These are phyloP conservation scores for Watsonalla cultraria DNA, from an alignment of 2,888 invertebrate genomes.

Conservation along the genomic window DNA sequence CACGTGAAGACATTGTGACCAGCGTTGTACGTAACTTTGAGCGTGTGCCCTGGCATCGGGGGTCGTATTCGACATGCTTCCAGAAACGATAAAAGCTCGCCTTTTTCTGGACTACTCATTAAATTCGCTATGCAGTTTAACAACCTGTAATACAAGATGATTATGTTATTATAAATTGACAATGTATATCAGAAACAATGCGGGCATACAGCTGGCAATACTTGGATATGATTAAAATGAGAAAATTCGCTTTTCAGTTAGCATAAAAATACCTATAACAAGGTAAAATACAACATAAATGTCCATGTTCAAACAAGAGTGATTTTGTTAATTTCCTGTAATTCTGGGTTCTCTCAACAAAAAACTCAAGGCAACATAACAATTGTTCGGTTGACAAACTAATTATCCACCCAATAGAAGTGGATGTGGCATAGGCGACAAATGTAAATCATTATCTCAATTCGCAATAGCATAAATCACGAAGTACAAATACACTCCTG, in stretches of 20 bases:
- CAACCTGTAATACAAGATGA: conserved; percentile 73
- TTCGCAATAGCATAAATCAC: neutral
- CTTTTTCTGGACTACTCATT: conserved; percentile 72
- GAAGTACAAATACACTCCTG: neutral
- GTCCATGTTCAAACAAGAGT: no score
- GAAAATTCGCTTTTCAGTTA: no score
- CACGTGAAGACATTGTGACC: conserved; percentile 70
- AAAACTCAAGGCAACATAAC: no score
- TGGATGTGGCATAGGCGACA: neutral
- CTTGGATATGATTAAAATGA: neutral
- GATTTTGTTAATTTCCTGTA: no score
- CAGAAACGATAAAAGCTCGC: conserved; percentile 55
- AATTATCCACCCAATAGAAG: no score
- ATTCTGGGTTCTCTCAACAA: no score
- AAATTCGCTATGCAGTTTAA: conserved; percentile 90
- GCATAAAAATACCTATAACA: no score
- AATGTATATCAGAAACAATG: no score
- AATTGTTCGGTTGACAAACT: no score
- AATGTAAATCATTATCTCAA: neutral
- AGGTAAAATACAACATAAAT: no score
- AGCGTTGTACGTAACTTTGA: conserved; percentile 58
- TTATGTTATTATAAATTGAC: neutral
- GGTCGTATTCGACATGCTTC: conserved; percentile 63
- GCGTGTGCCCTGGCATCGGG: conserved; percentile 62
- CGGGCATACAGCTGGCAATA: neutral